Evolutionary conservation across 1,140 invertebrate species (phyloP).

Genomic region (Ceratosolen fusciceps): DNA sequence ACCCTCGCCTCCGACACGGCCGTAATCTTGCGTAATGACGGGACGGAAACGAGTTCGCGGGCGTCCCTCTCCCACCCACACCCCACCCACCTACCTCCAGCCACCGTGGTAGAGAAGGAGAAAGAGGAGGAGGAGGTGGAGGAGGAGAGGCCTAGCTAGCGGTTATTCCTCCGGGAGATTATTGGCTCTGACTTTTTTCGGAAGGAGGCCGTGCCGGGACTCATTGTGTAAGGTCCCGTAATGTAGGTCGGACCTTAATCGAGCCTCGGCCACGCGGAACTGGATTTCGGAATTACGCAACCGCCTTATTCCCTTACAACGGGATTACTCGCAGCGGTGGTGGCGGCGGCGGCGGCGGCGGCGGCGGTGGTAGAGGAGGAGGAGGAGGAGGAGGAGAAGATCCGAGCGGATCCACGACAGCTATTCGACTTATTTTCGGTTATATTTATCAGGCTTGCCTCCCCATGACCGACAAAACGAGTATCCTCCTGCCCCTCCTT

Average conservation of each 20-base stretch:
- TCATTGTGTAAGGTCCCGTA: constrained; percentile 15
- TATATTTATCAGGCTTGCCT: no score
- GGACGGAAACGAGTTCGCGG: neutral
- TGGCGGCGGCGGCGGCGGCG: neutral
- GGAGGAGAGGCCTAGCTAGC: neutral
- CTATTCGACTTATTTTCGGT: no score
- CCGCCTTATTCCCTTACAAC: neutral
- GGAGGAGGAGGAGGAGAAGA: neutral
- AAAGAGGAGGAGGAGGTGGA: no score
- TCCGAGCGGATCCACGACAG: no score
- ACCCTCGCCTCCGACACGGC: neutral
- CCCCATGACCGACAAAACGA: no score
- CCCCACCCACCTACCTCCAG: no score
- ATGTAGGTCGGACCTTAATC: constrained; percentile 17
- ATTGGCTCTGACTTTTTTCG: neutral
- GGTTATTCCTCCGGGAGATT: neutral
- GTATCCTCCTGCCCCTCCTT: no score
- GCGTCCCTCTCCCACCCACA: no score
- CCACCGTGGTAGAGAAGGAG: no score
- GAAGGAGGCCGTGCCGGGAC: neutral
- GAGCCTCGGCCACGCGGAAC: neutral
- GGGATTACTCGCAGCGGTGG: neutral
- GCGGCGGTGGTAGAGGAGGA: neutral
- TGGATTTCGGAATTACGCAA: constrained; percentile 24
- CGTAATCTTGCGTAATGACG: constrained; percentile 33